Base-by-base conservation (phyloP, 37 sponge, comb jelly and placozoan species). In the Corticium candelabrum region DNA sequence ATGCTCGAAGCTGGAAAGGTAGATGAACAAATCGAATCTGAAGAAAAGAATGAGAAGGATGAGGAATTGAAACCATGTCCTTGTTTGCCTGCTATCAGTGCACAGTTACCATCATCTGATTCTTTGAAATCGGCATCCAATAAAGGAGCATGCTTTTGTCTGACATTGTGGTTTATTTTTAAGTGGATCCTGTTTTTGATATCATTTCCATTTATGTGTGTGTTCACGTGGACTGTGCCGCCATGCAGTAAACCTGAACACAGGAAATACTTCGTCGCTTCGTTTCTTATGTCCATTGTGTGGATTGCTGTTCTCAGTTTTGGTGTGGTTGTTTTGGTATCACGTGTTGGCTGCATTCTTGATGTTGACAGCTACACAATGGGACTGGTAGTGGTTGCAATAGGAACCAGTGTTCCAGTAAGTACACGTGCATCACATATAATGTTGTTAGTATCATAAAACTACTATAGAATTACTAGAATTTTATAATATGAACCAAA, bases 361-460 rank as follows among this genome's bases (percentile, higher is more conserved):
- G 40, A 80, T 74, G 74, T 91, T 11, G 83, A 85, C 41, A 68
- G 80, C 72, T 88, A 79, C 79, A 79, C 80, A 1, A 93, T 93
- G 93, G 93, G 93, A 33, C 80, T 93, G 38, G 87, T 89, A 21
- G 85, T 93, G 3, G 81, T 93, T 34, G 93, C 93, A 38, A 74
- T 84, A 1, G 93, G 93, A 56, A 93, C 93, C 40, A 93, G 93
- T 67, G 80, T 93, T 0, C 93, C 93, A 50, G 93, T 89, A 75
- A 71, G 69, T 85, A 11, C 31, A 4, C 30, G 7, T 5, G 30
- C n/a, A 31, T 57, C 5, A 7, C 27, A 11, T 76, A 27, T 31
- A 41, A 40, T 11, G 7, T 75, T 4, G 73, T 3, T 32, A 75
- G 5, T n/a, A n/a, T n/a, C n/a, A n/a, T n/a, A n/a, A n/a, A n/a